Base-by-base conservation (phyloP, 2,888 invertebrate genomes). In the Trichopria drosophilae region DNA sequence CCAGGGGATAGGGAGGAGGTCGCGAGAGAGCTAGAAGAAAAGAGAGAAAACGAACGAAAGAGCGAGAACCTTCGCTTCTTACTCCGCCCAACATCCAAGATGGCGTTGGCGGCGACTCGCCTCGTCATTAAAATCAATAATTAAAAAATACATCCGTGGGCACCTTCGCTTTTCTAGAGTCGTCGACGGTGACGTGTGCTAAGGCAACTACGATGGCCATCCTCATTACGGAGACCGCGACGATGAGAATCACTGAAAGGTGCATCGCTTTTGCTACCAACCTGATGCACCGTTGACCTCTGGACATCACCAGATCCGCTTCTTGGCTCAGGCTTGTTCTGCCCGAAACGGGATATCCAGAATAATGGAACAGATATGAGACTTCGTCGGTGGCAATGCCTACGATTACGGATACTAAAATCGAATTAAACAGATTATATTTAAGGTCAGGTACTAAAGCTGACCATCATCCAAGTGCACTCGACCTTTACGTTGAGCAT, bases 1-100 rank as follows among this genome's bases (percentile, higher is more conserved):
- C 54, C 43, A 51, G 51, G 42, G 45, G 46, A 52, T 52, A 49
- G 51, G 42, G 45, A 43, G 51, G 50, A 49, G 51, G 37, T 55
- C 28, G 53, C 43, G 34, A 54, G 46, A 43, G 44, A 45, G 58
- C 50, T 34, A 51, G 44, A 10, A 43, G 32, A 43, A 35, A 45
- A 32, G 42, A 39, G 48, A 41, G 48, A 28, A 39, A 39, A 55
- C 51, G 59, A 58, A 57, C 53, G 55, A 51, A 52, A 55, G 56
- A 46, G 60, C 60, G 64, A 59, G 59, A 59, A 61, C 61, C 66
- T 66, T 72, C 65, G 71, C 71, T 72, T 73, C 70, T 55, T 63
- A 75, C 75, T 73, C 74, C 74, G 75, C 75, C 75, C 75, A 75
- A 74, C 75, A 75, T 74, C 73, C 74, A 74, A 75, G 74, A 74